Evolutionary conservation across 1,140 invertebrate genomes (phyloP).

Genomic region (Papilio helenus): DNA sequence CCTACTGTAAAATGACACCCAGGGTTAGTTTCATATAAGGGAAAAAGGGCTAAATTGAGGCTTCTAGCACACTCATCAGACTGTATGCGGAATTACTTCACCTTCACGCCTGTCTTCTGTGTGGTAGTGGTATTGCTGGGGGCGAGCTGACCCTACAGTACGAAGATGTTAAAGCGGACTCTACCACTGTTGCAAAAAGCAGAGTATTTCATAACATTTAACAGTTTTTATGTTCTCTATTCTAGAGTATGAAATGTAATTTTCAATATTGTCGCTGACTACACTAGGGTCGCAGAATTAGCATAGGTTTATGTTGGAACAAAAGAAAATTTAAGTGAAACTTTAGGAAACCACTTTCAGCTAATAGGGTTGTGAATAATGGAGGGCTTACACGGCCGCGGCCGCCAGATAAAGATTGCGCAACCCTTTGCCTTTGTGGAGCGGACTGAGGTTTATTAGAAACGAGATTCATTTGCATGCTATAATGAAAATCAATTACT

Average conservation of each 20-base stretch:
- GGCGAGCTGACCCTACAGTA: too few relatives aligned
- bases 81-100: too few relatives aligned
- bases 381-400: conserved; percentile 12
- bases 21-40: too few relatives aligned
- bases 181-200: too few relatives aligned
- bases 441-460: neutral
- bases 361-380: conserved; percentile 28
- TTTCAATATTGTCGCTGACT: neutral
- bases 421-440: conserved; percentile 22
- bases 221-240: too few relatives aligned
- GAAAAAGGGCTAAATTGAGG: too few relatives aligned
- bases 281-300: neutral
- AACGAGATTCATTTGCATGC: conserved; percentile 19
- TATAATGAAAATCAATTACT: conserved; percentile 26
- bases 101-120: too few relatives aligned
- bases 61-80: too few relatives aligned
- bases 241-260: neutral
- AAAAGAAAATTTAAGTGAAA: conserved; percentile 31
- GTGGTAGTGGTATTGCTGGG: too few relatives aligned
- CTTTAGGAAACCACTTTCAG: conserved; percentile 21
- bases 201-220: too few relatives aligned
- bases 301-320: conserved; percentile 31
- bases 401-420: neutral
- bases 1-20: too few relatives aligned
- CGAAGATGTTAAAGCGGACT: too few relatives aligned